Percentiles rank a stretch among this genome's conserved stretches.
These are phyloP conservation scores for Malacoraja senta DNA, from an alignment of 2,797 vertebrate genomes.

Conservation along the genomic window DNA sequence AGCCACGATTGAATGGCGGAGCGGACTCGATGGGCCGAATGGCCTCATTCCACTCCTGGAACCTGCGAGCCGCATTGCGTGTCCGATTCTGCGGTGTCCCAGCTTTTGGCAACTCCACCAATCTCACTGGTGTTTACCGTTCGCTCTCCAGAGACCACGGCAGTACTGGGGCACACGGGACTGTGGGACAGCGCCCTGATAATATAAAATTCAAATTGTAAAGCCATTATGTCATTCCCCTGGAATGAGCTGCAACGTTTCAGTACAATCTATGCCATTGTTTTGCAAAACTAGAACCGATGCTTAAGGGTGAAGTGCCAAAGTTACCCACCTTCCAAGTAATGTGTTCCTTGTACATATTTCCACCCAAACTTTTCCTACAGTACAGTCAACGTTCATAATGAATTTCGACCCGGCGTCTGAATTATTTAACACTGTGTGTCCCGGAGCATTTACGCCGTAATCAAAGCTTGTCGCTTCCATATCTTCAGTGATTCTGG, in stretches of 20 bases:
- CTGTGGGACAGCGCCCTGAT: constrained; percentile 7
- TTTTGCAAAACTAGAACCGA: constrained; percentile 35
- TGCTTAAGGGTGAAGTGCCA: constrained; percentile 29
- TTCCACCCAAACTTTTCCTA: constrained; percentile 27
- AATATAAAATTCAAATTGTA: constrained; percentile 34
- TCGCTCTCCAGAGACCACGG: neutral
- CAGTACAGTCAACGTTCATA: constrained; percentile 6
- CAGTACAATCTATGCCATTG: constrained; percentile 34
- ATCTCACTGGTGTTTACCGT: neutral
- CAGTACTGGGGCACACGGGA: neutral
- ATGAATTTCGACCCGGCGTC: neutral
- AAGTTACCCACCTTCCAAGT: constrained; percentile 31
- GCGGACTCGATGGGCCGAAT: too few relatives aligned
- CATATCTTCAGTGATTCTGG: neutral
- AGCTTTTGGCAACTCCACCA: neutral
- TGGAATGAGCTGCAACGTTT: constrained; percentile 18
- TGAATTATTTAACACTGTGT: constrained; percentile 25
- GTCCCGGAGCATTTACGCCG: neutral
- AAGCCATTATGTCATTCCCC: constrained; percentile 32
- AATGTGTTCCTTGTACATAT: constrained; percentile 35
- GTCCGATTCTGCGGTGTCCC: neutral
- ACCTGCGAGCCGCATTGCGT: neutral
- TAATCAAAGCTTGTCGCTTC: too few relatives aligned
- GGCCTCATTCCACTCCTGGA: too few relatives aligned
- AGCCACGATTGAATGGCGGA: too few relatives aligned